Conservation (phyloP, 1,140 invertebrate species). For the Babylonia areolata region DNA sequence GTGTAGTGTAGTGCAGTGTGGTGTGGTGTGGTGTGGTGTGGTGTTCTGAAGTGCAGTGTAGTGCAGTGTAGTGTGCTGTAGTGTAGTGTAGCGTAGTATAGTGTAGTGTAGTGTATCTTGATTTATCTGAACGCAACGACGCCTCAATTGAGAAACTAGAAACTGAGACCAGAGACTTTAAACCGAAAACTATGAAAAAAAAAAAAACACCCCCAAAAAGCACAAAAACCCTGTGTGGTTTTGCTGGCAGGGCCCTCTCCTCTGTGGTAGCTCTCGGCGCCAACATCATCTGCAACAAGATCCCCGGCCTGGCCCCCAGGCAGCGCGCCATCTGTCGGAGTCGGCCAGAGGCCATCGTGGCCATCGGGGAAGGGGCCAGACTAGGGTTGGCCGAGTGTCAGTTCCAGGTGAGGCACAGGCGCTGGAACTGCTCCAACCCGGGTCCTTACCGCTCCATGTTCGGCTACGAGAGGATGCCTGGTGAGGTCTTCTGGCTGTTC, state of each 20-base stretch:
- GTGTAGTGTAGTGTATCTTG: no score
- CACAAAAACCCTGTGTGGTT: no score
- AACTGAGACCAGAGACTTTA: no score
- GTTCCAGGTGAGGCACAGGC: slow-evolving; percentile 85
- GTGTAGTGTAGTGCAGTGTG: no score
- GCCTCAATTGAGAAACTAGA: no score
- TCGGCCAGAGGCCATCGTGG: slow-evolving; percentile 89
- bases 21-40: no score
- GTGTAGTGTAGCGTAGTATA: no score
- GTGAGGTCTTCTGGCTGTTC: slow-evolving; percentile 36
- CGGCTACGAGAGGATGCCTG: slow-evolving; percentile 56
- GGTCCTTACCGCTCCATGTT: slow-evolving; percentile 58
- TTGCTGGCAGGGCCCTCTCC: slow-evolving; percentile 55
- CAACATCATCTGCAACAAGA: slow-evolving; percentile 86
- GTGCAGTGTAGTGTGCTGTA: no score
- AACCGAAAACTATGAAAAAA: no score
- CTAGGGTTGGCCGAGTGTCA: slow-evolving; percentile 85
- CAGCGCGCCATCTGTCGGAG: slow-evolving; percentile 89
- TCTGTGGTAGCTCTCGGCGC: slow-evolving; percentile 83
- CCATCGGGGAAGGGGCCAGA: slow-evolving; percentile 89
- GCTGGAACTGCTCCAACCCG: slow-evolving; percentile 87
- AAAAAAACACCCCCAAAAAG: no score
- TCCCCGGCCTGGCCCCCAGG: slow-evolving; percentile 87
- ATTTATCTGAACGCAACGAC: no score
- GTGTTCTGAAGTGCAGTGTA: no score